Conservation (phyloP, 2,888 invertebrate genomes). For the Malthinus flaveolus region DNA sequence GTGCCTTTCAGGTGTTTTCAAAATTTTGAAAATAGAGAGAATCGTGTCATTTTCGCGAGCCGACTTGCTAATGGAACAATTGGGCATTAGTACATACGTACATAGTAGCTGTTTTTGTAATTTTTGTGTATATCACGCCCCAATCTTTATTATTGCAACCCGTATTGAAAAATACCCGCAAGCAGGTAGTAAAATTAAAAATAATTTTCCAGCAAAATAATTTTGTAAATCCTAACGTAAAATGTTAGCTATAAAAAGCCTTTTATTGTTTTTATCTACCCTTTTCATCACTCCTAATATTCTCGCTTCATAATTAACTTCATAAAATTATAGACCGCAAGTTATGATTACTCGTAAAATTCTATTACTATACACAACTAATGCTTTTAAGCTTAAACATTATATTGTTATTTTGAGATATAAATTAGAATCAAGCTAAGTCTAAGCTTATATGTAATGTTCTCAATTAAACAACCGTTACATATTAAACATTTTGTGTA, state of each 20-base stretch:
- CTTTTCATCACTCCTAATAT: constrained; percentile 1
- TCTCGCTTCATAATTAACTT: constrained; percentile 1
- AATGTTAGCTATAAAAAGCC: neutral
- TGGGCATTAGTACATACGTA: too few relatives aligned
- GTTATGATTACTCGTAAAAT: constrained; percentile 3
- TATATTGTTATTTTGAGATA: neutral
- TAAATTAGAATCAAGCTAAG: too few relatives aligned
- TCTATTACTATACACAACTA: constrained; percentile 6
- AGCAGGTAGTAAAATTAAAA: neutral
- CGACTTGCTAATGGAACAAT: too few relatives aligned
- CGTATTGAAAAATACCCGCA: too few relatives aligned
- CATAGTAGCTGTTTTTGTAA: too few relatives aligned
- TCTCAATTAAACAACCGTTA: neutral
- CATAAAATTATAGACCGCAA: constrained; percentile 1
- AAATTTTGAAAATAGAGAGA: too few relatives aligned
- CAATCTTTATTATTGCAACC: too few relatives aligned
- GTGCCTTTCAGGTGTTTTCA: too few relatives aligned
- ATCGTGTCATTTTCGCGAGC: too few relatives aligned
- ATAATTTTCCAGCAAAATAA: neutral
- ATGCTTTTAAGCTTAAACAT: neutral
- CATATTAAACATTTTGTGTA: neutral
- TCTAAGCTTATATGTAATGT: too few relatives aligned
- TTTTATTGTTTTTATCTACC: constrained; percentile 5
- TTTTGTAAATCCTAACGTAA: neutral
- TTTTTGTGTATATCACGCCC: too few relatives aligned